phyloP scores from a whole-genome alignment of 2,888 invertebrate genomes.

The Thecocarcelia acutangulata region DNA sequence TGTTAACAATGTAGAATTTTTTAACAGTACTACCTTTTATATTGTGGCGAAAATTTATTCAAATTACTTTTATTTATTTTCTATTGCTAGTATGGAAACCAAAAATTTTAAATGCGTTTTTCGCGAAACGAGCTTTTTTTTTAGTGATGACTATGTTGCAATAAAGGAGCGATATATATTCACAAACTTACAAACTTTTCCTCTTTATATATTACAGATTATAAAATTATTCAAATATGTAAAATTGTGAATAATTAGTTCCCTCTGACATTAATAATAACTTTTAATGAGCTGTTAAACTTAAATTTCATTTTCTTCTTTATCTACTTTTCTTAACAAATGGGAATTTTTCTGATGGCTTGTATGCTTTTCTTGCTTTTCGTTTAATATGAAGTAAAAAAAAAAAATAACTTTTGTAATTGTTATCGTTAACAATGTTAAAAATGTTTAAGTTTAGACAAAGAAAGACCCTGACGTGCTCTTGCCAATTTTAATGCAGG shows the following conservation, averaged over 20 bases:
- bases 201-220: too few relatives aligned
- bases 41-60: too few relatives aligned
- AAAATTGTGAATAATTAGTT: neutral
- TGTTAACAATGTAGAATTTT: too few relatives aligned
- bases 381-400: conserved; percentile 17
- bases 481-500: conserved; percentile 59
- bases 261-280: neutral
- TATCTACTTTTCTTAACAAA: conserved; percentile 14
- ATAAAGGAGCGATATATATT: too few relatives aligned
- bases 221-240: too few relatives aligned
- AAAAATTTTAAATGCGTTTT: too few relatives aligned
- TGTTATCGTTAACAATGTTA: conserved; percentile 23
- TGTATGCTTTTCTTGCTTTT: conserved; percentile 6
- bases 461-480: conserved; percentile 58
- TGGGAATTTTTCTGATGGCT: conserved; percentile 30
- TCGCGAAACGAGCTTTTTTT: too few relatives aligned
- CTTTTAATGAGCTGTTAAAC: conserved; percentile 39
- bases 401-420: conserved; percentile 21
- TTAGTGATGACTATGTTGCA: too few relatives aligned
- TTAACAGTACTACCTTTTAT: too few relatives aligned
- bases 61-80: too few relatives aligned
- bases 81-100: too few relatives aligned
- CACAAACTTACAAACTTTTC: too few relatives aligned
- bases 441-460: conserved; percentile 44
- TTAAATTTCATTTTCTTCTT: conserved; percentile 20